These are phyloP conservation scores for Hystrix brachyura DNA, from an alignment of 2,113 vertebrate genomes.

Conservation along the genomic window DNA sequence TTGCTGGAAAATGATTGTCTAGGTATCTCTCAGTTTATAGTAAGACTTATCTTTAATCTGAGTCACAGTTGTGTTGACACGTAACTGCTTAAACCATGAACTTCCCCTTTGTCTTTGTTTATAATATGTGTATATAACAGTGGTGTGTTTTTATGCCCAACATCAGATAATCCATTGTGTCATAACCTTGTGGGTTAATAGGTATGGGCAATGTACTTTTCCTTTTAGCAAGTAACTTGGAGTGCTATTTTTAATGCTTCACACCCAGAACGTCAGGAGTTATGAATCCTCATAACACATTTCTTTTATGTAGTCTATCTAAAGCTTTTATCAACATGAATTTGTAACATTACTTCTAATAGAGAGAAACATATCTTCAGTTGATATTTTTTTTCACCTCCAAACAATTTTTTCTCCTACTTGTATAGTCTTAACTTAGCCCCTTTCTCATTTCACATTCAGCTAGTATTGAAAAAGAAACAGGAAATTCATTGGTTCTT, in stretches of 20 bases:
- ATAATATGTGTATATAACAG: not conserved
- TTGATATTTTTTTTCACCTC: not conserved
- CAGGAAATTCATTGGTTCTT: not conserved
- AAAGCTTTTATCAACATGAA: slow-evolving; percentile 14
- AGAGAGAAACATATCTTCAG: not conserved
- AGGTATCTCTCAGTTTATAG: not conserved
- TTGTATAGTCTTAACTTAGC: not conserved
- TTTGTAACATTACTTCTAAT: slow-evolving; percentile 50
- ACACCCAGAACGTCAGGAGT: not conserved
- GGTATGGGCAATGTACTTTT: not conserved
- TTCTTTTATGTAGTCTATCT: not conserved
- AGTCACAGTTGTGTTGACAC: slow-evolving; percentile 49
- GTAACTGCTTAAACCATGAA: slow-evolving; percentile 31
- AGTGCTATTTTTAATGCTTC: not conserved
- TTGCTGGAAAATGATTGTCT: slow-evolving; percentile 44
- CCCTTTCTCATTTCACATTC: not conserved
- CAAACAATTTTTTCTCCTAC: not conserved
- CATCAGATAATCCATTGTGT: slow-evolving; percentile 31
- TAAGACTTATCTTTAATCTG: slow-evolving; percentile 46
- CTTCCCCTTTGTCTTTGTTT: slow-evolving; percentile 68
- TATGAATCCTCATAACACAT: not conserved
- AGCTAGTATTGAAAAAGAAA: not conserved
- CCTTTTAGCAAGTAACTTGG: not conserved
- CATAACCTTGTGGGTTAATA: slow-evolving; percentile 26
- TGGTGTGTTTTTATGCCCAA: slow-evolving; percentile 47